Evolutionary conservation across 2,797 vertebrate genomes (phyloP).

Genomic region (Chaunax sp.): DNA sequence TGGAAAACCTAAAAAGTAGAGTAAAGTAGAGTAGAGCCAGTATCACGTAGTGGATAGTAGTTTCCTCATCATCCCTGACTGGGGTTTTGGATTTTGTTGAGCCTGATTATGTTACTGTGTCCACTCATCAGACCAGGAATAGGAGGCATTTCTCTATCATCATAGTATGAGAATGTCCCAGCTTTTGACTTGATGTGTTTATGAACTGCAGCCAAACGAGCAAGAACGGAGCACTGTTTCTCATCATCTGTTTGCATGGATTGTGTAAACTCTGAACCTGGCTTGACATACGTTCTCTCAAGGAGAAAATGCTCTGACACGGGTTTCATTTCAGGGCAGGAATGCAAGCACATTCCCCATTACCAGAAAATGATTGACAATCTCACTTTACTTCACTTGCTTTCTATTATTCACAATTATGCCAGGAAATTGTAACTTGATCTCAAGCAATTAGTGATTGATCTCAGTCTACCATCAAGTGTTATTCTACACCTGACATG

Average conservation of each 20-base stretch:
- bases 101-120: too few relatives aligned
- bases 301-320: conserved; percentile 16
- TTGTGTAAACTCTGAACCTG: conserved; percentile 38
- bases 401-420: conserved; percentile 21
- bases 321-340: background rate
- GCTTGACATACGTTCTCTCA: conserved; percentile 31
- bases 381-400: background rate
- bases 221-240: conserved; percentile 41
- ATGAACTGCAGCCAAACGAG: conserved; percentile 53
- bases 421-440: conserved; percentile 54
- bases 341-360: conserved; percentile 6
- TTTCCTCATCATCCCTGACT: too few relatives aligned
- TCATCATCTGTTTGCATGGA: conserved; percentile 62
- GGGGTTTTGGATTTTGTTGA: too few relatives aligned
- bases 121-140: conserved; percentile 62
- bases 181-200: conserved; percentile 81
- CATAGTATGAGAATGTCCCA: conserved; percentile 74
- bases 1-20: too few relatives aligned
- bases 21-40: too few relatives aligned
- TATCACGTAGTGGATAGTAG: too few relatives aligned
- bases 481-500: conserved; percentile 60
- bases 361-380: background rate
- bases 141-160: conserved; percentile 45
- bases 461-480: conserved; percentile 41
- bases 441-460: conserved; percentile 46